Evolutionary conservation across 2,113 vertebrate genomes (phyloP).

Genomic region (Petrocephalus microphthalmus): DNA sequence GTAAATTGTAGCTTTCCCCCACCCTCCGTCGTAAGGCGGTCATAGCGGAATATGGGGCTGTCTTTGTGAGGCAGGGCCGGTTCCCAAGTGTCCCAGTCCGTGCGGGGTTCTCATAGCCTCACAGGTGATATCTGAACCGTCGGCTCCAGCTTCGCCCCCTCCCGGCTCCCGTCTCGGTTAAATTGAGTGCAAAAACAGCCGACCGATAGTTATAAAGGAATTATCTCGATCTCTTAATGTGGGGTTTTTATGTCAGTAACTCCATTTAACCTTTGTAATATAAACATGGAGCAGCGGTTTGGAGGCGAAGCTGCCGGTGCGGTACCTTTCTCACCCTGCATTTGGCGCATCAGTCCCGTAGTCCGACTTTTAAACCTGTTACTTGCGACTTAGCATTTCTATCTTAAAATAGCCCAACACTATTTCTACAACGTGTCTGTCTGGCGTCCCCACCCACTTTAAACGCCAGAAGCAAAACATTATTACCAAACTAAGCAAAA

Average conservation of each 20-base stretch:
- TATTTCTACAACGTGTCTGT: neutral
- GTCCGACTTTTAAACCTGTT: neutral
- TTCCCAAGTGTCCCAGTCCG: neutral
- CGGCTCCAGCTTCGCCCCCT: neutral
- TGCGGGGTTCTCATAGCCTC: neutral
- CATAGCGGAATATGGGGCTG: neutral
- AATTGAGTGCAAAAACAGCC: neutral
- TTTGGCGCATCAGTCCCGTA: neutral
- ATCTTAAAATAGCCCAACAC: neutral
- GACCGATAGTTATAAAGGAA: neutral
- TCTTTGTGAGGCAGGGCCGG: neutral
- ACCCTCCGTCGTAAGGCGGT: neutral
- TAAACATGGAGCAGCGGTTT: neutral
- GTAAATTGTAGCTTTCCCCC: neutral
- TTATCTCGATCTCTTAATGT: neutral
- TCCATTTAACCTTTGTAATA: neutral
- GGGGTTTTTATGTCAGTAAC: neutral
- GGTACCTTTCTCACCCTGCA: neutral
- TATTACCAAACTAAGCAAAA: neutral
- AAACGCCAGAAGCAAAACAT: neutral
- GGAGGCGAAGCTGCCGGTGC: neutral
- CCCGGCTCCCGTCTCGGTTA: neutral
- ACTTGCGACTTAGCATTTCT: neutral
- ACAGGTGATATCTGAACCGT: neutral
- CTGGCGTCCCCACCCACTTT: neutral